Conservation (phyloP, 2,888 invertebrate species). For the Brachynemurus nebulosus region DNA sequence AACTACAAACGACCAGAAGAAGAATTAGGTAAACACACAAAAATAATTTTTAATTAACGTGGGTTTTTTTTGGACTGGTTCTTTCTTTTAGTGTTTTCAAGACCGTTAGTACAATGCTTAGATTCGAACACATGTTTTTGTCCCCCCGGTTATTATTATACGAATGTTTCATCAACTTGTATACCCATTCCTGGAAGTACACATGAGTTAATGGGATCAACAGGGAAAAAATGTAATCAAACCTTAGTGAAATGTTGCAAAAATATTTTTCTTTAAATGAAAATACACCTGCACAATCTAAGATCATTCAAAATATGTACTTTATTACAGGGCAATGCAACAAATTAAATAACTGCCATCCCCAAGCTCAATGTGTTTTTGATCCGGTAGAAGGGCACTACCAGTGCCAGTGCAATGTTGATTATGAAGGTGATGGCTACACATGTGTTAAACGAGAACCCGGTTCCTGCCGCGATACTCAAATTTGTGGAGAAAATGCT, state of each 20-base stretch:
- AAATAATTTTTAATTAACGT: too few species aligned
- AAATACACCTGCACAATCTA: too few species aligned
- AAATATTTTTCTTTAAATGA: too few species aligned
- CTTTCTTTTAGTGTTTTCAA: constrained; percentile 27
- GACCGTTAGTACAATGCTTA: constrained; percentile 31
- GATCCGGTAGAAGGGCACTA: constrained; percentile 39
- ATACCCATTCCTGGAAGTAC: background rate
- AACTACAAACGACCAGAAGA: too few species aligned
- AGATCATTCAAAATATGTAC: too few species aligned
- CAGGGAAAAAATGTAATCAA: background rate
- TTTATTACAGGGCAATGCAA: constrained; percentile 53
- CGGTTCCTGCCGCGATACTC: constrained; percentile 39
- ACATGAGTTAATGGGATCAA: background rate
- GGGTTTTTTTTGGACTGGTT: too few species aligned
- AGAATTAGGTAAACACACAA: too few species aligned
- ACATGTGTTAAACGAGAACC: constrained; percentile 46
- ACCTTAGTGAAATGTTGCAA: background rate
- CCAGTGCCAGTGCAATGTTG: constrained; percentile 66
- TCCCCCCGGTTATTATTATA: constrained; percentile 31
- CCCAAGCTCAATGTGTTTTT: constrained; percentile 63
- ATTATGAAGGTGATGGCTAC: constrained; percentile 72
- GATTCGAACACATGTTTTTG: constrained; percentile 31
- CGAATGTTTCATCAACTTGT: constrained; percentile 17
- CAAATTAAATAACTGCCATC: constrained; percentile 63
- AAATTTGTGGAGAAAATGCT: constrained; percentile 60